A percentile compares a stretch with the other conserved stretches of the same genome.
phyloP scores from a whole-genome alignment of 2,888 invertebrate genomes.

The Hemaris fuciformis region DNA sequence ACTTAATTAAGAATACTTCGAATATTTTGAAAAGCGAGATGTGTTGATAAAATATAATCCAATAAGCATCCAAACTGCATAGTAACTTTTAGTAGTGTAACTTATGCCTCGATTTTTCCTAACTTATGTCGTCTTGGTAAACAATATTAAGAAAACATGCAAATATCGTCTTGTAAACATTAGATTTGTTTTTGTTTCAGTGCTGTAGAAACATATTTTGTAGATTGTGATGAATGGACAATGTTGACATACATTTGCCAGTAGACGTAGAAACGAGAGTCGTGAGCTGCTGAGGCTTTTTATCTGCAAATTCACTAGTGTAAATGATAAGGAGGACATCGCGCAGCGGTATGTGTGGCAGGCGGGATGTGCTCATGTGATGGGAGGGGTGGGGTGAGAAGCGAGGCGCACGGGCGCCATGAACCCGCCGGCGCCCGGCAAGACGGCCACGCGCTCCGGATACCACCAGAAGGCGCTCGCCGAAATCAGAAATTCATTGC shows the following conservation, averaged over 20 bases:
- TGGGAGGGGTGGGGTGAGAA: constrained; percentile 77
- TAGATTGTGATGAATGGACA: background rate
- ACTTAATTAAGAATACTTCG: background rate
- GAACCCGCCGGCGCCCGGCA: constrained; percentile 84
- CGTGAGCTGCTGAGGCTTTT: background rate
- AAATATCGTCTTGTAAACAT: background rate
- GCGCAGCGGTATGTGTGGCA: constrained; percentile 50
- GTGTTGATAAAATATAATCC: background rate
- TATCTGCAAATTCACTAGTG: background rate
- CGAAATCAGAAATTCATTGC: constrained; percentile 91
- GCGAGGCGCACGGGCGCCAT: constrained; percentile 80
- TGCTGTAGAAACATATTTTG: background rate
- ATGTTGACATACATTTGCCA: constrained; percentile 8
- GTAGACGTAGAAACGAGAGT: background rate
- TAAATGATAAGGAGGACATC: constrained; percentile 47
- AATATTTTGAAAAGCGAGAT: background rate
- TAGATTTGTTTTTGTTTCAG: constrained; percentile 5
- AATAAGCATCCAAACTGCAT: constrained; percentile 2
- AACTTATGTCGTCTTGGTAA: background rate
- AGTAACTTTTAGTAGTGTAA: background rate
- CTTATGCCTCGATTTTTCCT: background rate
- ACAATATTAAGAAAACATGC: background rate
- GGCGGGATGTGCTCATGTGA: constrained; percentile 65
- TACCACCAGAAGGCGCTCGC: constrained; percentile 94
- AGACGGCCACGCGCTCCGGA: constrained; percentile 87